phyloP scores from a whole-genome alignment of 2,888 invertebrate species.

The Himalopsyche anomala region DNA sequence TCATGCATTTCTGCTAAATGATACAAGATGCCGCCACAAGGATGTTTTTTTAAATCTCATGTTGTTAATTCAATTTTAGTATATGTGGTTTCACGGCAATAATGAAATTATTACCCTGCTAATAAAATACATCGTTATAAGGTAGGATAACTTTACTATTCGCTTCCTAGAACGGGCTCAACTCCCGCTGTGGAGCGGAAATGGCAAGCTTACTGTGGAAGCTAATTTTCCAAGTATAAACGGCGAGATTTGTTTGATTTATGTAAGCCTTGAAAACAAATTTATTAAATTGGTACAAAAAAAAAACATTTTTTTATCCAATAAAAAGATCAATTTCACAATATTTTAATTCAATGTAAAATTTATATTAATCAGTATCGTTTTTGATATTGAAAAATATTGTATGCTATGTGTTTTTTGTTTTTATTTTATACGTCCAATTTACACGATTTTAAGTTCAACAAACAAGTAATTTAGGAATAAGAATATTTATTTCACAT shows the following conservation, averaged over 20 bases:
- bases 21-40: conserved; percentile 14
- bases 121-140: conserved; percentile 36
- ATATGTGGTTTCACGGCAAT: conserved; percentile 29
- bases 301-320: no score
- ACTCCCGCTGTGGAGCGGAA: conserved; percentile 34
- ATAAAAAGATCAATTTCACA: no score
- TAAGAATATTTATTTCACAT: no score
- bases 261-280: neutral
- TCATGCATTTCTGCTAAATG: neutral
- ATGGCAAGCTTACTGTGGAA: conserved; percentile 28
- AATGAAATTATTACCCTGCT: conserved; percentile 5
- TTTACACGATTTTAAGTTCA: no score
- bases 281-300: no score
- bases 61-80: neutral
- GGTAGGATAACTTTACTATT: conserved; percentile 32
- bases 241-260: neutral
- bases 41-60: neutral
- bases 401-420: no score
- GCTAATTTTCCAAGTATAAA: neutral
- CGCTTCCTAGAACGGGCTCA: conserved; percentile 35
- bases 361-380: no score
- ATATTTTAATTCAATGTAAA: no score
- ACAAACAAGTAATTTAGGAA: no score
- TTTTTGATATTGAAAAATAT: no score
- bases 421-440: no score